A percentile compares a stretch with the other conserved stretches of the same genome.
These are phyloP conservation scores for Pedetes capensis DNA, from an alignment of 2,113 vertebrate species.

Conservation along the genomic window DNA sequence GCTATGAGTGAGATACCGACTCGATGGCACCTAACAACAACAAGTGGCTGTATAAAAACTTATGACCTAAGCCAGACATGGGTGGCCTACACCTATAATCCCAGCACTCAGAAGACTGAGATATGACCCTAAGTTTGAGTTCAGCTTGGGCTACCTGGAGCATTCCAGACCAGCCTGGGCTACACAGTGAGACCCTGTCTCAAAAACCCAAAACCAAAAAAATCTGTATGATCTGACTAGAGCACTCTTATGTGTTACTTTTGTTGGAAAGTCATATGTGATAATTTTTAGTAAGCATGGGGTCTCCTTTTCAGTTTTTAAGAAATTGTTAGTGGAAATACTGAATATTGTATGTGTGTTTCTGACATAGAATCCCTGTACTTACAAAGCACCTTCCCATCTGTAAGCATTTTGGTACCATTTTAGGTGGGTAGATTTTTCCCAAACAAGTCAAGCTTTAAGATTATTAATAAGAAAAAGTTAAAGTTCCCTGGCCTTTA, in stretches of 20 bases:
- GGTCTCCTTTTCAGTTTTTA: not conserved
- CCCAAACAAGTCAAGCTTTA: not conserved
- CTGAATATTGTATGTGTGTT: not conserved
- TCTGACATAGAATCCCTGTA: not conserved
- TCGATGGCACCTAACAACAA: no score
- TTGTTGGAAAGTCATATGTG: not conserved
- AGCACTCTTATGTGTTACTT: not conserved
- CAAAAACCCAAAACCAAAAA: not conserved
- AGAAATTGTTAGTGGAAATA: not conserved
- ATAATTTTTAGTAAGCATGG: not conserved
- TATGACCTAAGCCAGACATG: not conserved
- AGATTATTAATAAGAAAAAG: not conserved
- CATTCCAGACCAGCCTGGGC: not conserved
- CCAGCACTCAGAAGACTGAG: not conserved
- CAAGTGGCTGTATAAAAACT: not conserved
- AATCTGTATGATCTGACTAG: not conserved
- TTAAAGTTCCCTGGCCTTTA: not conserved
- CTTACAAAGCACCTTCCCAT: not conserved
- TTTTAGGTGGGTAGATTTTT: not conserved
- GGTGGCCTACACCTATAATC: not conserved
- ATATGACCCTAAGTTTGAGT: not conserved
- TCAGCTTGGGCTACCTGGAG: not conserved
- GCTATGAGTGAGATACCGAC: no score
- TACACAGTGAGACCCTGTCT: not conserved
- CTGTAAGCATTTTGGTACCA: not conserved